phyloP scores from a whole-genome alignment of 2,888 invertebrate genomes.

The Podotricha telesiphe region DNA sequence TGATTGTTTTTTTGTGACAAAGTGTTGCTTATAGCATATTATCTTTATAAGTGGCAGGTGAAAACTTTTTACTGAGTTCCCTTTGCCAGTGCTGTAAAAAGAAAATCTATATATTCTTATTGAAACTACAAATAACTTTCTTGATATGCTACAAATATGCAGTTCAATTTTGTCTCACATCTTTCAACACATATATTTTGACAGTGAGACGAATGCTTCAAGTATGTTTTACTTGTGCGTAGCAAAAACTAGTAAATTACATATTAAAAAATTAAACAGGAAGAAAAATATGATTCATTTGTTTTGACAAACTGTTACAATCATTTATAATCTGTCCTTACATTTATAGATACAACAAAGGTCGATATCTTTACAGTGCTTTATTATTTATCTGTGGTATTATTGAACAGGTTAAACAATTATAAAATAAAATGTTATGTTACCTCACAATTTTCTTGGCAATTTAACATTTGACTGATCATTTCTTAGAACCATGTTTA shows the following conservation, averaged over 20 bases:
- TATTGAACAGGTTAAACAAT: background rate
- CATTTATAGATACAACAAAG: constrained; percentile 6
- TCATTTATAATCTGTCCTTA: constrained; percentile 11
- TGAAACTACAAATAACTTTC: background rate
- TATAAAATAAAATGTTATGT: background rate
- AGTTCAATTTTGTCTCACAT: background rate
- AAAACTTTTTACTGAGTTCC: too few relatives aligned
- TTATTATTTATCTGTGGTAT: constrained; percentile 3
- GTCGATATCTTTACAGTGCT: background rate
- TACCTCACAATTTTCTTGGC: constrained; percentile 5
- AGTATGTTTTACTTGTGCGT: background rate
- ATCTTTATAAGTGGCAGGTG: too few relatives aligned
- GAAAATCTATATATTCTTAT: too few relatives aligned
- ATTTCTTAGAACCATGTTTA: constrained; percentile 28
- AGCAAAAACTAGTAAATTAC: background rate
- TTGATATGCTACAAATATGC: background rate
- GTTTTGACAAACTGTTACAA: constrained; percentile 2
- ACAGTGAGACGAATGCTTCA: background rate
- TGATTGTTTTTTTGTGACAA: too few relatives aligned
- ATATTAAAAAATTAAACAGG: constrained; percentile 1
- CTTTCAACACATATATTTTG: background rate
- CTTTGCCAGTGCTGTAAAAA: too few relatives aligned
- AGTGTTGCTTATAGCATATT: too few relatives aligned
- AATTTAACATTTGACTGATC: constrained; percentile 18
- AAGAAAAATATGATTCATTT: background rate